Base-by-base conservation (phyloP, 2,888 invertebrate genomes). In the Aleiodes testaceus region DNA sequence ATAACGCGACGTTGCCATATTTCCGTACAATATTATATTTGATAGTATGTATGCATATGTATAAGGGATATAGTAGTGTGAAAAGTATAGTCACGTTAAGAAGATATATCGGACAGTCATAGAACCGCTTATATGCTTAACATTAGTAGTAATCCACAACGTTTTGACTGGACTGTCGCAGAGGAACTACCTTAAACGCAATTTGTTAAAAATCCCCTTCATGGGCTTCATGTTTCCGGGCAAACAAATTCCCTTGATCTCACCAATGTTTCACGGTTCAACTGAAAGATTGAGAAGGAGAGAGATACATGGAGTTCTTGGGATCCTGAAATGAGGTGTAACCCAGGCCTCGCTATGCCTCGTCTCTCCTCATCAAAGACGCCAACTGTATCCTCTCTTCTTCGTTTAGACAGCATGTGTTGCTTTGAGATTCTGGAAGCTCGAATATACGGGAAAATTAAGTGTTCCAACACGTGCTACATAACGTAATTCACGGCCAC, bases 281-380 rank as follows among this genome's bases (percentile, higher is more conserved):
- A 45, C 45, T 47, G 47, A 5, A 22, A 45, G 4, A 42, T 71
- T 66, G 72, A 77, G 78, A 66, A 76, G 75, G 74, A 75, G 77
- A 69, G 74, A 74, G 77, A 70, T 78, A 77, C 78, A 70, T 78
- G 78, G 69, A 74, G 79, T 81, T 79, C 80, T 80, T 75, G 73
- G 79, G 77, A 82, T 78, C 75, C 44, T 72, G 78, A 77, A 77
- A 80, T 78, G 75, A 76, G 74, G 72, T 76, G 77, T 75, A 77
- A 78, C 75, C 70, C 69, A 67, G 73, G 50, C 42, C 64, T 66
- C 66, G 18, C 59, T 74, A 77, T 75, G 79, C 74, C 67, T 82
- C 83, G 80, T 80, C 78, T 81, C 81, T 78, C 74, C 76, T 79
- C 80, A 78, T 83, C 82, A 83, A 83, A 83, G 82, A 73, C 73